phyloP scores from a whole-genome alignment of 2,888 invertebrate species.

The Elysia crispata region DNA sequence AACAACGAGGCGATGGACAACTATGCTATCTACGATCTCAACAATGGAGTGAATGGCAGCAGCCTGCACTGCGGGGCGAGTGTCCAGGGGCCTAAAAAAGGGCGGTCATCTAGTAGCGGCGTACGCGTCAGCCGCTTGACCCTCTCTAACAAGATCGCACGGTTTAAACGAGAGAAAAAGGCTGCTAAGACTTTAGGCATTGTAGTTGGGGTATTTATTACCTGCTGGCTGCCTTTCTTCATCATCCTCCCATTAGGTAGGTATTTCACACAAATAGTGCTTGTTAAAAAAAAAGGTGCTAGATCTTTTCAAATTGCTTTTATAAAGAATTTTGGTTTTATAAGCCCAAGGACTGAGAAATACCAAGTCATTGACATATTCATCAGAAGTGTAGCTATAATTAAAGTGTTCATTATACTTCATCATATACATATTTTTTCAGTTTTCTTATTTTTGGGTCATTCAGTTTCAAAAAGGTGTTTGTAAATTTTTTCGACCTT shows the following conservation, averaged over 20 bases:
- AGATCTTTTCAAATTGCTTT: too few species aligned
- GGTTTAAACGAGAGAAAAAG: slow-evolving; percentile 82
- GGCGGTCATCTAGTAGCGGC: slow-evolving; percentile 29
- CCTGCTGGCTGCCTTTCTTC: slow-evolving; percentile 86
- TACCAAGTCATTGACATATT: too few species aligned
- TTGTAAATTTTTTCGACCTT: too few species aligned
- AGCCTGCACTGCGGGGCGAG: background rate
- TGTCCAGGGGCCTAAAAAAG: background rate
- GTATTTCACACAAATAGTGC: slow-evolving; percentile 54
- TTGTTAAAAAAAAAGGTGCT: too few species aligned
- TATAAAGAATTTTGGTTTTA: too few species aligned
- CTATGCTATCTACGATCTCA: background rate
- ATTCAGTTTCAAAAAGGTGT: too few species aligned
- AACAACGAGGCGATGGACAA: background rate
- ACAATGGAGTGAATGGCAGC: background rate
- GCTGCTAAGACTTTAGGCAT: slow-evolving; percentile 84
- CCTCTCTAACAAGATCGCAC: slow-evolving; percentile 77
- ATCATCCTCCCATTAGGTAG: slow-evolving; percentile 83
- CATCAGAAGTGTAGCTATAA: too few species aligned
- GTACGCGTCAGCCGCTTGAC: slow-evolving; percentile 61
- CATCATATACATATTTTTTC: too few species aligned
- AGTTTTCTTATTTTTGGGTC: too few species aligned
- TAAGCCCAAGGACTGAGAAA: too few species aligned
- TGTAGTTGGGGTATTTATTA: slow-evolving; percentile 83
- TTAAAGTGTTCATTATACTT: too few species aligned